Evolutionary conservation across 2,888 invertebrate species (phyloP), one percentile per base, ranked within the genome.

Genomic region (Lochmaea crataegi): DNA sequence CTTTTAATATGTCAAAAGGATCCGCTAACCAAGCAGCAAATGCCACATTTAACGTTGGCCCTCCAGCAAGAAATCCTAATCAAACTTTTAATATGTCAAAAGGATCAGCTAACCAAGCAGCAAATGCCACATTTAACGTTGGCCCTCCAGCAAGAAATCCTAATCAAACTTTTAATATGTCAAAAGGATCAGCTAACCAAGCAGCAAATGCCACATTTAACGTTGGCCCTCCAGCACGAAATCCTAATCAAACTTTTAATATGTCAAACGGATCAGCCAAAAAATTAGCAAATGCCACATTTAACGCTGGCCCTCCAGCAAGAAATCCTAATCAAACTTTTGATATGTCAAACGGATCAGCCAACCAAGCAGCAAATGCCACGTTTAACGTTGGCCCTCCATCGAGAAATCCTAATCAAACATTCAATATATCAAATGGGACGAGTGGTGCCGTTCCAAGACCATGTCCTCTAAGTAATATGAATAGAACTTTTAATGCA

Each of bases 41-140:
- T 41, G 1, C 41, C 41, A 41, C 41, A 4, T 41, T 41, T 4
- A 41, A 22, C 2, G 22, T 5, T n/a, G 53, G 57, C 2, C 11
- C 57, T 41, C 41, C 7, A 41, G 2, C 41, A 41, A 41, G 11
- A 7, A 41, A 7, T 1, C 1, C 26, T 7, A 57, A 57, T 57
- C 26, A 57, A 57, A 57, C 57, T 57, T 57, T 57, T 22, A 26
- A 57, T 18, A 10, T 57, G n/a, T 10, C 57, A n/a, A 57, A 56
- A 3, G 16, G 1, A 45, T 12, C 10, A 56, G n/a, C 53, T 5
- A n/a, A n/a, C n/a, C 16, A 9, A 10, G 2, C 22, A 41, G 41
- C 41, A 2, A 45, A 45, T 45, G 11, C 45, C 2, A 45, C 45
- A 14, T 45, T 45, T 14, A 45, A 45, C 5, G 45, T 11, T 12